Base-by-base conservation (phyloP, 2,113 vertebrate genomes). In the Pseudolaguvia tuberculata region DNA sequence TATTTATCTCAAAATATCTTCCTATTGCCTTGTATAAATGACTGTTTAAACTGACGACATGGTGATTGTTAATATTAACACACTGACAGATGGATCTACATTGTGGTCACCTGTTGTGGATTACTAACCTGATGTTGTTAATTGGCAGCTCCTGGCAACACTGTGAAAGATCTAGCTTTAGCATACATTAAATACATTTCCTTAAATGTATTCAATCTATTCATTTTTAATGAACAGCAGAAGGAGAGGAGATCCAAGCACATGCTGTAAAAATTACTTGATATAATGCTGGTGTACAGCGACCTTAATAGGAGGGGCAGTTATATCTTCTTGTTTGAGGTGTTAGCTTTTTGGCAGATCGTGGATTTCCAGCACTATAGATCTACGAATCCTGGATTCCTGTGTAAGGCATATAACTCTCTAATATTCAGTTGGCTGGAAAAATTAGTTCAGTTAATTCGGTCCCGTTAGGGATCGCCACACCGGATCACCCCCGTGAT, bases 151-250 rank as follows among this genome's bases (percentile, higher is more conserved):
- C 57, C 35, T 70, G 56, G 27, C 63, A 73, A 27, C 20, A 23
- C 5, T 81, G 74, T 73, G 80, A 81, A 80, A 80, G 61, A 84
- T 35, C 31, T 35, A 35, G 31, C 31, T 35, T 35, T 35, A 35
- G 31, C 31, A 35, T 35, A 35, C 31, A 35, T 35, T 35, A 6
- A 6, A 6, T 6, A 3, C 3, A 4, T 35, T 73, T 73, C 75
- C 69, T 76, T 62, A 72, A 73, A 80, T 80, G 79, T 39, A 83
- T 83, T 77, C 70, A 72, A 73, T 77, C 77, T 59, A 74, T 45
- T 58, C 50, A 55, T 70, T 78, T n/a, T 68, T 31, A 55, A 47
- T 50, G 58, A 72, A 72, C 35, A 39, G 31, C 14, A 31, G 45
- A 15, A 66, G 13, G 17, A 27, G 31, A 75, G n/a, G 45, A 18